phyloP scores from a whole-genome alignment of 2,113 vertebrate species.

The Onychostruthus taczanowskii region DNA sequence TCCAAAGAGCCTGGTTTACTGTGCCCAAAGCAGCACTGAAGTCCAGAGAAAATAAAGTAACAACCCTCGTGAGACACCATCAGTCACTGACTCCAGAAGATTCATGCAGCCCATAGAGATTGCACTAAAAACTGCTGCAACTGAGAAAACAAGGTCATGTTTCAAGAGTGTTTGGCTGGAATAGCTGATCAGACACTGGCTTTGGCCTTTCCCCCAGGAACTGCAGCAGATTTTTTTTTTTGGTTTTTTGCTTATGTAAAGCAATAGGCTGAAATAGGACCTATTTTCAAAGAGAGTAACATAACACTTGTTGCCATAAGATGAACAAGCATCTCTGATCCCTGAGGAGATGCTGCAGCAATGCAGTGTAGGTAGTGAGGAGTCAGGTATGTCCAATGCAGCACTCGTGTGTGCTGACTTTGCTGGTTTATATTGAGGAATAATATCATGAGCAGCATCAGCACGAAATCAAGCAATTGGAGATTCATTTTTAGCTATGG shows the following conservation, averaged over 20 bases:
- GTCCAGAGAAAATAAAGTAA: conserved; percentile 29
- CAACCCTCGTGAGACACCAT: not conserved
- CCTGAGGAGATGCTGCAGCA: not conserved
- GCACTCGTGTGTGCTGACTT: not conserved
- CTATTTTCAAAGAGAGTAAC: conserved; percentile 27
- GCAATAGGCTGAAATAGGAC: conserved; percentile 15
- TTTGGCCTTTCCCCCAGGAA: not conserved
- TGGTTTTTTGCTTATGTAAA: conserved; percentile 20
- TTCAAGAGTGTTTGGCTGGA: not conserved
- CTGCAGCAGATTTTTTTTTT: not conserved
- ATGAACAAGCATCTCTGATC: not conserved
- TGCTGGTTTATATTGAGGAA: not conserved
- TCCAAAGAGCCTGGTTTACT: not conserved
- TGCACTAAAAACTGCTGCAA: conserved; percentile 29
- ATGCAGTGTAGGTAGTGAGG: not conserved
- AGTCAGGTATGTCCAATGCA: not conserved
- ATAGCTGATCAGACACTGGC: not conserved
- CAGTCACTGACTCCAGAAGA: not conserved
- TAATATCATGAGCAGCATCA: not conserved
- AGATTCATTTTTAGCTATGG: not conserved
- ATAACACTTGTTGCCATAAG: not conserved
- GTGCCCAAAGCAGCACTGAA: not conserved
- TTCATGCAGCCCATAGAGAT: not conserved
- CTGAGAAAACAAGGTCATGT: conserved; percentile 41
- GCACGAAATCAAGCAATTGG: not conserved